Conservation (phyloP, 2,797 vertebrate genomes). For the Tympanoctomys barrerae region DNA sequence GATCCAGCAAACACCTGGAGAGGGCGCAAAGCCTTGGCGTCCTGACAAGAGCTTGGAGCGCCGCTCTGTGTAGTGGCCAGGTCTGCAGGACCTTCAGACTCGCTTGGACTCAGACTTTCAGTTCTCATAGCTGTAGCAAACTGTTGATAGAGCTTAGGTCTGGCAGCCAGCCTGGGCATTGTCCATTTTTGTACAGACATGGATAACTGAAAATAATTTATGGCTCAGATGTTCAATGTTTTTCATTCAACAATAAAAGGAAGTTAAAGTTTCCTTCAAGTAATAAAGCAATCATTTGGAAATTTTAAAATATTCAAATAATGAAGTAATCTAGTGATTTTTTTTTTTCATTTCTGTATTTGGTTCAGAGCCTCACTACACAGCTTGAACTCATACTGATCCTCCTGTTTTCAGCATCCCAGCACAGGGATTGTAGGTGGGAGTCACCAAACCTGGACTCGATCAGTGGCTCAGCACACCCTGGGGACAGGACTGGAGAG, state of each 20-base stretch:
- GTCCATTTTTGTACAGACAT: not conserved
- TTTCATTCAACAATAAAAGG: slow-evolving; percentile 1
- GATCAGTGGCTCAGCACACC: too few relatives aligned
- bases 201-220: not conserved
- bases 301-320: not conserved
- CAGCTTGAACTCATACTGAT: too few relatives aligned
- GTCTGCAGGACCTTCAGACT: not conserved
- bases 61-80: not conserved
- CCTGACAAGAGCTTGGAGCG: not conserved
- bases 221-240: not conserved
- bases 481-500: too few relatives aligned
- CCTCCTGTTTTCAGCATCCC: too few relatives aligned
- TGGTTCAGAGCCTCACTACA: too few relatives aligned
- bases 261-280: not conserved
- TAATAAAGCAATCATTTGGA: not conserved
- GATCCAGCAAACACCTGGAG: not conserved
- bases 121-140: not conserved
- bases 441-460: too few relatives aligned
- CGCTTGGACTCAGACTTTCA: not conserved
- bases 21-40: not conserved
- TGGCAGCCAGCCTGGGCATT: not conserved
- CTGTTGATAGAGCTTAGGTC: not conserved
- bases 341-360: too few relatives aligned
- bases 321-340: not conserved
- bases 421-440: too few relatives aligned